phyloP scores from a whole-genome alignment of 2,113 vertebrate species.

The Nycticryphes semicollaris region DNA sequence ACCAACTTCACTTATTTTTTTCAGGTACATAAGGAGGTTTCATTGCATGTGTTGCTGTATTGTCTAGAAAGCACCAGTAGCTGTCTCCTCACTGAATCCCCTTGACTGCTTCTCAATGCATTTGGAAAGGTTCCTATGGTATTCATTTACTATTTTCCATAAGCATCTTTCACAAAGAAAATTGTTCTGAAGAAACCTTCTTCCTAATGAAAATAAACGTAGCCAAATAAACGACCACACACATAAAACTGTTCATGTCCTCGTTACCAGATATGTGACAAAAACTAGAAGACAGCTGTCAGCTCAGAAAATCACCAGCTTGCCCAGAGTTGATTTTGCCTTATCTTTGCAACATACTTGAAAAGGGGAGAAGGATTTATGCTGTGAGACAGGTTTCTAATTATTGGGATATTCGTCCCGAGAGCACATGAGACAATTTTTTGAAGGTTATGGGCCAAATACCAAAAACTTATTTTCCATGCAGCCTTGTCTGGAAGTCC shows the following conservation, averaged over 20 bases:
- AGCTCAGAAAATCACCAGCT: neutral
- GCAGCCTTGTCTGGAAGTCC: neutral
- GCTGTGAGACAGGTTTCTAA: neutral
- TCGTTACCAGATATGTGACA: neutral
- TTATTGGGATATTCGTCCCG: neutral
- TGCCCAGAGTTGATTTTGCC: neutral
- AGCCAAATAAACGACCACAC: neutral
- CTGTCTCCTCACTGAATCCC: neutral
- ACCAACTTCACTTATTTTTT: no score
- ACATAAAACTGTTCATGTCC: neutral
- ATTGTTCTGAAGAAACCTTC: neutral
- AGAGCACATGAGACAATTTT: neutral
- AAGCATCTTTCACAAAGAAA: neutral
- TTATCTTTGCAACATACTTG: neutral
- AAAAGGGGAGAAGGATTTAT: neutral
- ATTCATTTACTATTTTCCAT: neutral
- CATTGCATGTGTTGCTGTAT: accelerated
- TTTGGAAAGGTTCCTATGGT: neutral
- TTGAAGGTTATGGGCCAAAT: neutral
- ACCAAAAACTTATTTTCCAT: neutral
- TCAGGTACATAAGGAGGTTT: neutral
- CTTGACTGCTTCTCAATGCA: neutral
- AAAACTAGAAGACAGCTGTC: neutral
- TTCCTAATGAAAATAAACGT: neutral
- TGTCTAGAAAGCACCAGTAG: neutral